phyloP scores from a whole-genome alignment of 2,113 vertebrate genomes.

The Cyanistes caeruleus region DNA sequence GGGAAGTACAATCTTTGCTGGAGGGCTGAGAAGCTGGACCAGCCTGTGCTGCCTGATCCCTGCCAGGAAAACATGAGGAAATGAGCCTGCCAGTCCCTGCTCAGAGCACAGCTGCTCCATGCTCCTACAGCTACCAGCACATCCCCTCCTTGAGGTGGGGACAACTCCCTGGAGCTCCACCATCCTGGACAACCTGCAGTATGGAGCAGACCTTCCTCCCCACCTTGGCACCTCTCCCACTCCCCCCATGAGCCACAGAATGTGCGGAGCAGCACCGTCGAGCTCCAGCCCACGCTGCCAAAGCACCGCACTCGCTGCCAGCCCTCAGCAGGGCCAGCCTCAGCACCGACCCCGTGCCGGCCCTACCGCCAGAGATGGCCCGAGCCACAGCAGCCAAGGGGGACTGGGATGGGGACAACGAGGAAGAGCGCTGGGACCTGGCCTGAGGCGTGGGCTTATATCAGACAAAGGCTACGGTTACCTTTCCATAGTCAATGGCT shows the following conservation, averaged over 20 bases:
- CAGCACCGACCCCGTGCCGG: background rate
- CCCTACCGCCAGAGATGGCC: background rate
- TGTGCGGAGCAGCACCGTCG: background rate
- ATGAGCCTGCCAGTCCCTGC: background rate
- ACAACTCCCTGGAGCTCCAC: background rate
- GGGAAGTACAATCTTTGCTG: background rate
- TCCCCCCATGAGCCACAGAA: background rate
- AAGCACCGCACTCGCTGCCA: background rate
- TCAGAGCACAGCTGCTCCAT: background rate
- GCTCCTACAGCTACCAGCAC: background rate
- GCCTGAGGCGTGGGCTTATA: slow-evolving; percentile 34
- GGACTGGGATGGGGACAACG: slow-evolving; percentile 29
- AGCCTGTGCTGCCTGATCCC: background rate
- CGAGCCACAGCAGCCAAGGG: slow-evolving; percentile 37
- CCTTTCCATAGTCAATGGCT: slow-evolving; percentile 88
- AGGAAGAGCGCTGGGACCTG: slow-evolving; percentile 50
- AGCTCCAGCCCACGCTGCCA: background rate
- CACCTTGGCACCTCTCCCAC: background rate
- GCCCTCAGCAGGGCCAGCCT: background rate
- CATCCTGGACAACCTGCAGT: background rate
- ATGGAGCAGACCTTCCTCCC: background rate
- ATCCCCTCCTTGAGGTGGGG: background rate
- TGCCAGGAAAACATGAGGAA: background rate
- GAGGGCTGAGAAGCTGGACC: background rate
- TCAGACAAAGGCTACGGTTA: slow-evolving; percentile 74